Evolutionary conservation across 2,797 vertebrate species (phyloP).

Genomic region (Trichosurus vulpecula): DNA sequence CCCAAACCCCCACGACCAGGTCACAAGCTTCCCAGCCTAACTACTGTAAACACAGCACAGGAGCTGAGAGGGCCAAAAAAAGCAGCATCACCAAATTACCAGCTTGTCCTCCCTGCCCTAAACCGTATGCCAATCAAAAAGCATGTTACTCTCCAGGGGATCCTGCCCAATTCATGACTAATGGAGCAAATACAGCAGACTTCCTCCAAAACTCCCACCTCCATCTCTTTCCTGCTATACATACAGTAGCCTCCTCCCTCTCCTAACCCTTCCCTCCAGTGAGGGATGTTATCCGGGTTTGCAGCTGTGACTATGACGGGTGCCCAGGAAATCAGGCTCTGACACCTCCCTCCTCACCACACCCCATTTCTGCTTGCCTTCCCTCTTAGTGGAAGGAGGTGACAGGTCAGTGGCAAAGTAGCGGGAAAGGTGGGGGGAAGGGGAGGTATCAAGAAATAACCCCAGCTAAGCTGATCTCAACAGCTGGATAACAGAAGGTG

Average conservation of each 20-base stretch:
- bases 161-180: not conserved
- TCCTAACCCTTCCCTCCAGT: not conserved
- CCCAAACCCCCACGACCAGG: not conserved
- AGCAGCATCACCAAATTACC: not conserved
- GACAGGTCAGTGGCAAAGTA: not conserved
- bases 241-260: not conserved
- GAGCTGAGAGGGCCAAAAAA: not conserved
- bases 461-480: not conserved
- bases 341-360: not conserved
- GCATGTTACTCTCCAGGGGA: not conserved
- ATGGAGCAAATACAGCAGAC: not conserved
- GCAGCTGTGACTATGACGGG: not conserved
- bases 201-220: not conserved
- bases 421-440: conserved; percentile 42
- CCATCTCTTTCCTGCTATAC: not conserved
- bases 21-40: not conserved
- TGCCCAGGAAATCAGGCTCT: not conserved
- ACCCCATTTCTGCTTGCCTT: not conserved
- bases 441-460: not conserved
- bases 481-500: conserved; percentile 69
- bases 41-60: not conserved
- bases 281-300: not conserved
- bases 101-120: not conserved
- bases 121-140: not conserved
- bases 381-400: not conserved